phyloP scores from a whole-genome alignment of 2,113 vertebrate genomes.

The Pandion haliaetus region DNA sequence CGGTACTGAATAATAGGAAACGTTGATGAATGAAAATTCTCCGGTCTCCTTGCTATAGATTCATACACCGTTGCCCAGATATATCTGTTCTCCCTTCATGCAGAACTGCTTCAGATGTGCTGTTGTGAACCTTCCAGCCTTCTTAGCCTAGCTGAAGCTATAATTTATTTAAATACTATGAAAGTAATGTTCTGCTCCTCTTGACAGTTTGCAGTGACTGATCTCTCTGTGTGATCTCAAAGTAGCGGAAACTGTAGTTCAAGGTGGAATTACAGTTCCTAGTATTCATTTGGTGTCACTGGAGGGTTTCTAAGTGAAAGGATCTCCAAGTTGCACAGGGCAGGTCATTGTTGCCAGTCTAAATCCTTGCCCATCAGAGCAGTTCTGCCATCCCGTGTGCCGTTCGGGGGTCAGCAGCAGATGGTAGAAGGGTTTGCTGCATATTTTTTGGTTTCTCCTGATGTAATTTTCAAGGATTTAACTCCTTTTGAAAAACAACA shows the following conservation, averaged over 20 bases:
- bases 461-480: background rate
- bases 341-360: background rate
- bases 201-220: background rate
- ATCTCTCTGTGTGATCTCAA: background rate
- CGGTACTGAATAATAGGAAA: rapidly evolving
- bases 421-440: background rate
- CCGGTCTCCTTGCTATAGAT: background rate
- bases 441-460: rapidly evolving
- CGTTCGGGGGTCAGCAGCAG: background rate
- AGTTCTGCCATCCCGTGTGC: background rate
- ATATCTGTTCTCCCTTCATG: background rate
- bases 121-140: background rate
- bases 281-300: rapidly evolving
- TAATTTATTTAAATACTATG: background rate
- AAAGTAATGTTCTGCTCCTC: background rate
- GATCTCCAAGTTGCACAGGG: rapidly evolving
- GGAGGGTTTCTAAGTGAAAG: rapidly evolving
- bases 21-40: background rate
- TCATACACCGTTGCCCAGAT: background rate
- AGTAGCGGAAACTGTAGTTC: background rate
- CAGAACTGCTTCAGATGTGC: background rate
- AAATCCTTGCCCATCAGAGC: rapidly evolving
- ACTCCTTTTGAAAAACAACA: background rate
- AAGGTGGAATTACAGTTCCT: background rate
- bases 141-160: background rate